Conservation (phyloP, 2,113 vertebrate genomes). For the Stictonetta naevosa region DNA sequence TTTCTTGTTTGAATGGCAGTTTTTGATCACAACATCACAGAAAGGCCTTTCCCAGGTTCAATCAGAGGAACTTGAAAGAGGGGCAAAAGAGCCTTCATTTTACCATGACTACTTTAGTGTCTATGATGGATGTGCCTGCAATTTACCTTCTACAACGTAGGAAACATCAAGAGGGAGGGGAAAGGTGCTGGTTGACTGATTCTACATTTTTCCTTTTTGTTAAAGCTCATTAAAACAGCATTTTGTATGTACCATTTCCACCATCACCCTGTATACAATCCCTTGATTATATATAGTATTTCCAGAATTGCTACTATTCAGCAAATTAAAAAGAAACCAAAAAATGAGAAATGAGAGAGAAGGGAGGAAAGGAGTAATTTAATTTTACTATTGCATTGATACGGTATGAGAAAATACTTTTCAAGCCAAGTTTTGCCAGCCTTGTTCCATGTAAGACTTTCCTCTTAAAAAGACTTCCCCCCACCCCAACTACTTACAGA, state of each 20-base stretch:
- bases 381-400: neutral
- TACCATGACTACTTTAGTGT: neutral
- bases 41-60: constrained; percentile 42
- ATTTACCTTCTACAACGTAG: constrained; percentile 16
- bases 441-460: neutral
- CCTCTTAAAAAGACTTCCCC: neutral
- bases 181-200: constrained; percentile 11
- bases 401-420: neutral
- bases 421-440: neutral
- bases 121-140: constrained; percentile 19
- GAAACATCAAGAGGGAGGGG: constrained; percentile 32
- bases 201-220: constrained; percentile 11
- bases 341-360: neutral
- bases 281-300: neutral
- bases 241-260: neutral
- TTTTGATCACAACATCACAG: constrained; percentile 55
- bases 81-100: constrained; percentile 12
- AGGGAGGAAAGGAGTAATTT: neutral
- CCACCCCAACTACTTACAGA: neutral
- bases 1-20: constrained; percentile 37
- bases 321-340: neutral
- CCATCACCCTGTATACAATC: neutral
- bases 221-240: constrained; percentile 37
- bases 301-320: constrained; percentile 1
- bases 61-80: constrained; percentile 39